Base-by-base conservation (phyloP, 2,797 vertebrate species). In the Myotis vivesi region DNA sequence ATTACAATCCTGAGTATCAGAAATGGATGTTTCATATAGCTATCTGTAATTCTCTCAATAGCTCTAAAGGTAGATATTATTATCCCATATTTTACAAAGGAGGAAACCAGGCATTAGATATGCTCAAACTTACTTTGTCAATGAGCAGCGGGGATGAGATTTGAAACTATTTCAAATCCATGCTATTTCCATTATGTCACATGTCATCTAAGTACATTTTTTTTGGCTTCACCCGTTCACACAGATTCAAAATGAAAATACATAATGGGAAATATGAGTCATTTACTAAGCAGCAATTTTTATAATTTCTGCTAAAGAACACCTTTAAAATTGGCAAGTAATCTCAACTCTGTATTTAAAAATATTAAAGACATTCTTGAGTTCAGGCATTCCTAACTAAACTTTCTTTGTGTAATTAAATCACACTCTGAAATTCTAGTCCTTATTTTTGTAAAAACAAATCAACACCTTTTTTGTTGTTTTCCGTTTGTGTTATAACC, bases 281-380 rank as follows among this genome's bases (percentile, higher is more conserved):
- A 87, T 36, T 95, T 79, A 80, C 4, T 66, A 41, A 77, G 30
- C 17, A 28, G 55, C 62, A 81, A 79, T 62, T 81, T 92, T 95
- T 83, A 83, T 87, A 69, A 83, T 92, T 95, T 94, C 68, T 96
- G 11, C 46, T 49, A 8, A 93, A 87, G 15, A 80, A 36, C 16
- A 95, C 55, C 28, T 83, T 92, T 36, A 68, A 80, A 94, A 87
- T 73, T 89, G 53, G 55, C 64, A 90, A 69, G 17, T 38, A 62
- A 89, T 73, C 82, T 38, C 46, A 90, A 76, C 17, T 87, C 76
- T 84, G 20, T 30, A 68, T 91, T 79, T 88, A 73, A 91, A 91
- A 92, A 89, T 59, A 59, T 5, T 91, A 92, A 88, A 75, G 59
- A 51, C 12, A 68, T 59, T 73, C n/a, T 75, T 89, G 33, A 85